Conservation (phyloP, 2,797 vertebrate genomes). For the Lagorchestes hirsutus region DNA sequence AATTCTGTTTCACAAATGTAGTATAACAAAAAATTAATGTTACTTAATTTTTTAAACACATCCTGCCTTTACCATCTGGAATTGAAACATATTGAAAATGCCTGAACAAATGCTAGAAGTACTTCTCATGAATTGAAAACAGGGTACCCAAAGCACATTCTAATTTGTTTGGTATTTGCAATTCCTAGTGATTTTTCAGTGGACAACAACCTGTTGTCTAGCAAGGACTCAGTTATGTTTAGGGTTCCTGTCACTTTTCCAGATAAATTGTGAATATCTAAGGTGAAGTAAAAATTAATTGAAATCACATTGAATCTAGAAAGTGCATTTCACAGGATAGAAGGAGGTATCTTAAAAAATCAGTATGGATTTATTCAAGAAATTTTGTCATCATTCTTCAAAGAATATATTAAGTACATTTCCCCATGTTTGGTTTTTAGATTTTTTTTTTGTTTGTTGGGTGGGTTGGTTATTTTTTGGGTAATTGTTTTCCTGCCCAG, state of each 20-base stretch:
- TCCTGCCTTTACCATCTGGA: not conserved
- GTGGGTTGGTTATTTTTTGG: not conserved
- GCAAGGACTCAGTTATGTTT: not conserved
- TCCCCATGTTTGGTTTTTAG: not conserved
- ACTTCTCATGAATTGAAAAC: not conserved
- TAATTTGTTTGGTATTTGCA: not conserved
- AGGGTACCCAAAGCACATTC: not conserved
- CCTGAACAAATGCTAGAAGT: not conserved
- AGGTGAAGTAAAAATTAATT: not conserved
- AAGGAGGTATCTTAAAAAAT: not conserved
- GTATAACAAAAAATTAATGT: slow-evolving; percentile 24
- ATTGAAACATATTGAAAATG: slow-evolving; percentile 25
- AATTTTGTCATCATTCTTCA: not conserved
- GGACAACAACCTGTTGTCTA: not conserved
- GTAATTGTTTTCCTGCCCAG: not conserved
- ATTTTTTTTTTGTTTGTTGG: not conserved
- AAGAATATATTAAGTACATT: not conserved
- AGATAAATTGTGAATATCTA: not conserved
- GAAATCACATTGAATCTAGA: not conserved
- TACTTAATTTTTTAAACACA: slow-evolving; percentile 1
- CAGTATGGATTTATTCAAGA: not conserved
- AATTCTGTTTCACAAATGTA: not conserved
- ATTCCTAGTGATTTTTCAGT: not conserved
- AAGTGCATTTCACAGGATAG: not conserved
- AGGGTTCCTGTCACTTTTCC: accelerated